phyloP scores from a whole-genome alignment of 1,140 invertebrate species.

The Orius insidiosus region DNA sequence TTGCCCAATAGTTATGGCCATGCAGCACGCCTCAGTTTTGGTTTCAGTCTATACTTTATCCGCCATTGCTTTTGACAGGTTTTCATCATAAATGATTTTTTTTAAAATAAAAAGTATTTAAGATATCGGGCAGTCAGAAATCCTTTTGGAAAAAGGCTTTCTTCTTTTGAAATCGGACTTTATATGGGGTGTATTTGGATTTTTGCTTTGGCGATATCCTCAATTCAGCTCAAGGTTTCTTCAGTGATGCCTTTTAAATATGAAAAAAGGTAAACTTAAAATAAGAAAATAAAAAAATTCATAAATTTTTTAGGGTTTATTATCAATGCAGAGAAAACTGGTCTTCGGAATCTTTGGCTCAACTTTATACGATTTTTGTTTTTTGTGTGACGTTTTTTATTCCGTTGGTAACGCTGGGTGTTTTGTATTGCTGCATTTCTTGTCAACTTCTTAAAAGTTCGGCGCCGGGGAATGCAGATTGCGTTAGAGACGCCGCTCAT shows the following conservation, averaged over 20 bases:
- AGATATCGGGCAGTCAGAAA: constrained; percentile 29
- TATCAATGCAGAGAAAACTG: constrained; percentile 27
- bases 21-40: constrained; percentile 27
- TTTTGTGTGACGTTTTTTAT: constrained; percentile 32
- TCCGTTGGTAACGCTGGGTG: constrained; percentile 29
- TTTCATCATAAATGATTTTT: not conserved
- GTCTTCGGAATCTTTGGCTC: constrained; percentile 19
- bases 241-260: constrained; percentile 22
- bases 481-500: constrained; percentile 28
- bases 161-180: constrained; percentile 21
- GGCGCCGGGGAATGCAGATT: constrained; percentile 32
- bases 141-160: constrained; percentile 25
- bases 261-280: constrained; percentile 21
- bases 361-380: constrained; percentile 30
- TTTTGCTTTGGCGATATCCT: constrained; percentile 25
- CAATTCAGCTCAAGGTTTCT: constrained; percentile 28
- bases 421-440: constrained; percentile 30
- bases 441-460: constrained; percentile 28
- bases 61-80: constrained; percentile 30
- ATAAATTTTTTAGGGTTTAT: constrained; percentile 19
- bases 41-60: constrained; percentile 29
- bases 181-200: constrained; percentile 31
- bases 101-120: constrained; percentile 8
- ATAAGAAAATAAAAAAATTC: not conserved
- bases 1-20: constrained; percentile 27